A percentile compares a stretch with the other conserved stretches of the same genome.
Evolutionary conservation across 2,113 vertebrate species (phyloP).

Genomic region (Heterochromis multidens): DNA sequence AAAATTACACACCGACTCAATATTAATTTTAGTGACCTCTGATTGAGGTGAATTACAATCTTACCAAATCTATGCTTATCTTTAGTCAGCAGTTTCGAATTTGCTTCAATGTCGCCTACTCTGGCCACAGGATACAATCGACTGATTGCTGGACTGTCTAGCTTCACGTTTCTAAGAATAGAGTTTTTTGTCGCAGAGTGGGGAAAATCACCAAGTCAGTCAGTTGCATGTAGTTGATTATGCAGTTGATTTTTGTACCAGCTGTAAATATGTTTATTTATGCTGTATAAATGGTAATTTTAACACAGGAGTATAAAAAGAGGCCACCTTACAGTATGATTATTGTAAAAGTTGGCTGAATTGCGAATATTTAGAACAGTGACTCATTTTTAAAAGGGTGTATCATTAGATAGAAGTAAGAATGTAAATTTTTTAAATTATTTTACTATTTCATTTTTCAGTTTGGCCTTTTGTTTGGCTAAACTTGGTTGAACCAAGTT

Average conservation of each 20-base stretch:
- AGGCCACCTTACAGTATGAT: background rate
- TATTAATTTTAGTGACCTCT: background rate
- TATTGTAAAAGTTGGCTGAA: background rate
- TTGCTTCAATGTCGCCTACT: too few relatives aligned
- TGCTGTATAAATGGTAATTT: background rate
- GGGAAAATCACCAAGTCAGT: too few relatives aligned
- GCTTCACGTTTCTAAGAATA: too few relatives aligned
- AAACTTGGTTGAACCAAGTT: too few relatives aligned
- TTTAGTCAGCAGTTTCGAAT: too few relatives aligned
- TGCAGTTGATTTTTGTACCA: background rate
- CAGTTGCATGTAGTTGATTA: background rate
- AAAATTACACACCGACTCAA: background rate
- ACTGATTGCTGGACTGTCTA: too few relatives aligned
- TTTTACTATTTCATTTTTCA: background rate
- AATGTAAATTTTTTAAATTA: background rate
- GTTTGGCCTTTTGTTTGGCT: background rate
- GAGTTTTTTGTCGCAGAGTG: too few relatives aligned
- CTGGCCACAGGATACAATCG: too few relatives aligned
- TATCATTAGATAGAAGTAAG: background rate
- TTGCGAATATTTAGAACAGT: background rate
- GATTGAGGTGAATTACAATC: background rate
- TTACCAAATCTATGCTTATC: background rate
- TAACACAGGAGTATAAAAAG: background rate
- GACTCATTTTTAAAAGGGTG: background rate
- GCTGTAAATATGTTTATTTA: background rate